Base-by-base conservation (phyloP, 2,888 invertebrate species). In the Scaptomyza parva region DNA sequence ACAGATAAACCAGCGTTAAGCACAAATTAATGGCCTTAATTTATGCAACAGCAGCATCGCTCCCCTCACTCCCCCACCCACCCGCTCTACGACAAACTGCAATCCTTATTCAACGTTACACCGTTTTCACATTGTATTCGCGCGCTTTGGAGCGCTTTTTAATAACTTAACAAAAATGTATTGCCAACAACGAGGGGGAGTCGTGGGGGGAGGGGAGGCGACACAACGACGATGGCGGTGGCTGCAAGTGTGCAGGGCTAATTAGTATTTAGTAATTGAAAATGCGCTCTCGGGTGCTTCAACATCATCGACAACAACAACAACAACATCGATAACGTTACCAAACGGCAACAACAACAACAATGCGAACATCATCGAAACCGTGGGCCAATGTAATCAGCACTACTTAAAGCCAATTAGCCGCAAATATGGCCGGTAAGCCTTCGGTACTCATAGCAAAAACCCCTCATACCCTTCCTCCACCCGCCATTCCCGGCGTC, bases 371-470 rank as follows among this genome's bases (percentile, higher is more conserved):
- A 74, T 71, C 75, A 67, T 50, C 52, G 52, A 53, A 60, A 64
- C 59, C 43, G 63, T 73, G 59, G 70, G 76, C 69, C 67, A 70
- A 75, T 86, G 86, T 84, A 84, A 88, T 84, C 84, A 84, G 86
- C 63, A 76, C 88, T 84, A 88, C 84, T 84, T 84, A 83, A 84
- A 88, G 84, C 84, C 84, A 88, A 84, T 84, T 84, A 84, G 75
- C 88, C 86, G 87, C 84, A 84, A 84, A 84, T 86, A 84, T 88
- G 84, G 67, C 87, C 87, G 81, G 81, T 86, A 80, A 86, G 76
- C 83, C 78, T 76, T 51, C 55, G 8, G 8, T 45, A 43, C 77
- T 47, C 66, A 58, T 35, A 44, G 33, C 44, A 43, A 30, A 6
- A 30, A 7, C 26, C 17, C 11, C n/a, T 33, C 33, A 7, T 1